A percentile compares a stretch with the other conserved stretches of the same genome.
Evolutionary conservation across 2,797 vertebrate genomes (phyloP).

Genomic region (Darevskia nairensis): DNA sequence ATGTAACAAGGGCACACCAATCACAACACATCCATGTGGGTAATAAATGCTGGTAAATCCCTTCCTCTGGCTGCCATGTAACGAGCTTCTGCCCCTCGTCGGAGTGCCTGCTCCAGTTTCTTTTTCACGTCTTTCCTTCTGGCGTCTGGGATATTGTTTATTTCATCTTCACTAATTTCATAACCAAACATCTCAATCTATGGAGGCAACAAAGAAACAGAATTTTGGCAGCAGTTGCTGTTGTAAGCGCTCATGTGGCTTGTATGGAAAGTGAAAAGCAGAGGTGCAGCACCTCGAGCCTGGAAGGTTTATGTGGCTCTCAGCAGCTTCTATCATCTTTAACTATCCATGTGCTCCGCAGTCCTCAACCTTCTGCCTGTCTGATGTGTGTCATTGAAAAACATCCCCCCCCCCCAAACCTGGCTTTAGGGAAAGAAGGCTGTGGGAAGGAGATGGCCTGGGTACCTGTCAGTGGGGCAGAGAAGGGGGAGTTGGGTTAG

Average conservation of each 20-base stretch:
- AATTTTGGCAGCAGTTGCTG: too few relatives aligned
- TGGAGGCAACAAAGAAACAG: background rate
- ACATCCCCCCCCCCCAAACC: too few relatives aligned
- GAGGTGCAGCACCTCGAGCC: too few relatives aligned
- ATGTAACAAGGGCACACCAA: background rate
- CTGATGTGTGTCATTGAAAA: too few relatives aligned
- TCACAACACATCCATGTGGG: background rate
- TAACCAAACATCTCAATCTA: constrained; percentile 29
- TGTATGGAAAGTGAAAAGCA: background rate
- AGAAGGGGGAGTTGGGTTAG: too few relatives aligned
- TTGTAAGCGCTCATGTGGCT: too few relatives aligned
- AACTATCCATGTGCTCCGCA: too few relatives aligned
- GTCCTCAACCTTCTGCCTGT: too few relatives aligned
- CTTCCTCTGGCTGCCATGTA: constrained; percentile 19
- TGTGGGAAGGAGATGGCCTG: background rate
- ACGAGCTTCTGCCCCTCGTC: constrained; percentile 20
- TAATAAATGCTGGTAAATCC: rapidly evolving
- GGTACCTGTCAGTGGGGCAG: too few relatives aligned
- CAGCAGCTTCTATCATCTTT: too few relatives aligned
- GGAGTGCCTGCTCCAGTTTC: constrained; percentile 15
- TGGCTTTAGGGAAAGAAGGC: background rate
- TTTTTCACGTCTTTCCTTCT: constrained; percentile 3
- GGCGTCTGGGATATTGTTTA: background rate
- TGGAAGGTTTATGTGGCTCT: too few relatives aligned
- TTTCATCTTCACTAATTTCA: constrained; percentile 25